A percentile compares a stretch with the other conserved stretches of the same genome.
These are phyloP conservation scores for Genyomyrus donnyi DNA, from an alignment of 2,113 vertebrate genomes.

Conservation along the genomic window DNA sequence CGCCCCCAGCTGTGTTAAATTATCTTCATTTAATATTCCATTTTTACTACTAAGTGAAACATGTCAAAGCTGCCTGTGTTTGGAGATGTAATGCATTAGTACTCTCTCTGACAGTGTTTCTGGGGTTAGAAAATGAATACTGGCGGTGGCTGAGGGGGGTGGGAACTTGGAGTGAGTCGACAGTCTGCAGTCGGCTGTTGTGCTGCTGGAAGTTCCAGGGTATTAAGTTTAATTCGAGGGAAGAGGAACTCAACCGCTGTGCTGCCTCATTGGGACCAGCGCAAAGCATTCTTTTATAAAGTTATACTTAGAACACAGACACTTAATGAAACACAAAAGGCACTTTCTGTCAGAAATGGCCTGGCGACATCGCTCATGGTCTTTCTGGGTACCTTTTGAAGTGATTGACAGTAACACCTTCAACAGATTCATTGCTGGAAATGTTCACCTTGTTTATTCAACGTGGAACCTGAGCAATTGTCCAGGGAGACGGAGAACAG, in stretches of 20 bases:
- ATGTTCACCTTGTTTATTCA: conserved; percentile 5
- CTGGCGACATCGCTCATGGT: not conserved
- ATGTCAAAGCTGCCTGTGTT: not conserved
- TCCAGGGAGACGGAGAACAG: not conserved
- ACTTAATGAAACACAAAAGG: not conserved
- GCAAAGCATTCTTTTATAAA: not conserved
- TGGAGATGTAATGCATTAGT: not conserved
- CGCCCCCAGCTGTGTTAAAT: not conserved
- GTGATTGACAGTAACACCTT: not conserved
- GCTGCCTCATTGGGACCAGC: not conserved
- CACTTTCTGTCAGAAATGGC: not conserved
- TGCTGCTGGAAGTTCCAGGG: not conserved
- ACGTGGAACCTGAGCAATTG: not conserved
- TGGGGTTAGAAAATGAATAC: not conserved
- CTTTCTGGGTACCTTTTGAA: not conserved
- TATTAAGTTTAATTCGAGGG: not conserved
- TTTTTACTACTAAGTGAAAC: not conserved
- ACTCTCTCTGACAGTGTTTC: not conserved
- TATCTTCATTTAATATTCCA: not conserved
- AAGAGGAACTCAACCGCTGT: not conserved
- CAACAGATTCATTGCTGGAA: not conserved
- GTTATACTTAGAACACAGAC: not conserved
- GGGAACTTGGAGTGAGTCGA: not conserved
- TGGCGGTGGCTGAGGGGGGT: not conserved
- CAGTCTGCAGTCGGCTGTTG: not conserved